These are phyloP conservation scores for Clarias macrocephalus DNA, from an alignment of 2,113 vertebrate species.

Conservation along the genomic window DNA sequence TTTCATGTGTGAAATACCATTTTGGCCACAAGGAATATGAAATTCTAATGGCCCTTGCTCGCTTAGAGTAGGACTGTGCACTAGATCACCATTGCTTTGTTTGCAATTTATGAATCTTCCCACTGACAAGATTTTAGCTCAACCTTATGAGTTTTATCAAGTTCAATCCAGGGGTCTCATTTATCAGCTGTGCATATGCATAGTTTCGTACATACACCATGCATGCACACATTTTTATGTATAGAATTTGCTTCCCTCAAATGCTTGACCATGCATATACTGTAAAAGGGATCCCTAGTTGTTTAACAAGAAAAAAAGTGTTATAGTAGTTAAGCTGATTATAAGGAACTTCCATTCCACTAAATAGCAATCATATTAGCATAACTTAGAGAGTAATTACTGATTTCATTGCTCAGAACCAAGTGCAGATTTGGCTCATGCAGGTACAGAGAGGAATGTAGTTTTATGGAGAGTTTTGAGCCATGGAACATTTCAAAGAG, in stretches of 20 bases:
- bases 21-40: constrained; percentile 12
- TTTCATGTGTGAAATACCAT: background rate
- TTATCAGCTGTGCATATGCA: background rate
- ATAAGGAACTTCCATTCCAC: background rate
- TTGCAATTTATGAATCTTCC: background rate
- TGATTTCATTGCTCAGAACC: background rate
- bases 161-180: background rate
- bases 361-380: background rate
- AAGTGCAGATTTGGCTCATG: background rate
- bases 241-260: background rate
- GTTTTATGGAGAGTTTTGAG: background rate
- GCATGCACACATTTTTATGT: background rate
- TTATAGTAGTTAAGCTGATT: background rate
- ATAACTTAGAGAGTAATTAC: background rate
- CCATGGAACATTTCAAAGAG: background rate
- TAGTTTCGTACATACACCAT: background rate
- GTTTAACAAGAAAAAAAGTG: background rate
- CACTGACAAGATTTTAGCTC: background rate
- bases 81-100: background rate
- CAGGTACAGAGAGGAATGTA: background rate
- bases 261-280: background rate
- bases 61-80: background rate
- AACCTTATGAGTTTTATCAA: background rate
- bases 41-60: background rate
- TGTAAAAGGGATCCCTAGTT: background rate